Percentiles rank a stretch among this genome's conserved stretches.
phyloP scores from a whole-genome alignment of 64 coral and sea anemone genomes.

The Cladopsammia gracilis region DNA sequence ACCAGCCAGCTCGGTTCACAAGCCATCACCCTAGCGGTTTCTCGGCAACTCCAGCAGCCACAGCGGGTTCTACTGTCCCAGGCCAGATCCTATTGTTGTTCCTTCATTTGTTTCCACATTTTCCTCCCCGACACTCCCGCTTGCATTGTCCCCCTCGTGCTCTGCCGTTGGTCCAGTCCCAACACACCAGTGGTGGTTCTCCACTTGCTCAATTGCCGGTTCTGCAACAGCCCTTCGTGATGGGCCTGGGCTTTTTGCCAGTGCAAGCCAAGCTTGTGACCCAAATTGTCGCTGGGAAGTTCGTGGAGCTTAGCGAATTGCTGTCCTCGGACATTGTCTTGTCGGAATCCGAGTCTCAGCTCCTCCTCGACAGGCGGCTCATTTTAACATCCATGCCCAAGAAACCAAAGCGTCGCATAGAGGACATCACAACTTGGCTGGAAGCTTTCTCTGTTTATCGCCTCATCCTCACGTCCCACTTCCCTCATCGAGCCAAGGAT shows the following conservation, averaged over 20 bases:
- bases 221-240: neutral
- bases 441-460: slow-evolving; percentile 18
- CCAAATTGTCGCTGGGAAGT: slow-evolving; percentile 29
- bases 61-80: neutral
- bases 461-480: neutral
- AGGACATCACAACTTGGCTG: slow-evolving; percentile 21
- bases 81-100: neutral
- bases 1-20: no score
- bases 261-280: slow-evolving; percentile 10
- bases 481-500: slow-evolving; percentile 9
- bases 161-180: no score
- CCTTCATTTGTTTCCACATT: neutral
- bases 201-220: neutral
- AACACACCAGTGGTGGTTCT: no score
- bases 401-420: slow-evolving; percentile 4
- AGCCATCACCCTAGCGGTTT: neutral
- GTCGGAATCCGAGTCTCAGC: neutral
- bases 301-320: no score
- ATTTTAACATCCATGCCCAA: neutral
- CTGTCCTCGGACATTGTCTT: neutral
- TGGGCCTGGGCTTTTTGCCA: no score
- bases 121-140: neutral
- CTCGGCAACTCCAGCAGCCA: neutral
- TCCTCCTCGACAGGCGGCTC: slow-evolving; percentile 18
- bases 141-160: no score